Base-by-base conservation (phyloP, 2,797 vertebrate species). In the Epinephelus awoara region DNA sequence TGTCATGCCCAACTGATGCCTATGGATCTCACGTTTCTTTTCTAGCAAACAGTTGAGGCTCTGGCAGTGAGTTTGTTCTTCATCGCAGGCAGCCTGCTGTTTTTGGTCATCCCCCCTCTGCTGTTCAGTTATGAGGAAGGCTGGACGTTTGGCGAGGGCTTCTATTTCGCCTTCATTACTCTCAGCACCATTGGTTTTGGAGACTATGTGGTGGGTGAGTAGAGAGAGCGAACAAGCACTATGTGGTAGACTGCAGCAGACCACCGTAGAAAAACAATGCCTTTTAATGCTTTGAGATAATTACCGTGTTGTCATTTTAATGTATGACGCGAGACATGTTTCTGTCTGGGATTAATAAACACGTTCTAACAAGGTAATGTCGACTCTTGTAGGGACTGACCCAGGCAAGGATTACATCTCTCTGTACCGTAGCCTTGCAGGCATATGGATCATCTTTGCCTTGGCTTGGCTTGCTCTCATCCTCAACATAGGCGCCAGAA, bases 121-220 rank as follows among this genome's bases (percentile, higher is more conserved):
- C 85, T 97, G 82, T 98, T 99, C 95, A 97, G 97, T 88, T 96
- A 96, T 0, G 96, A 97, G 82, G 97, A 98, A 90, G 96, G 94
- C 81, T 99, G 97, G 97, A 96, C 96, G 4, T 96, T 96, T 0
- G 87, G 96, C n/a, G 97, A 98, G 92, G 97, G 96, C 12, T 98
- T 99, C 92, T 99, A 98, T 87, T 99, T 97, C 6, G 93, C 97
- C 72, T 99, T 99, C 91, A 97, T 98, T 90, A 98, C 96, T 2
- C 96, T 99, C 89, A 99, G 97, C 95, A 98, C 97, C 87, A 98
- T 97, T 34, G 97, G 97, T 75, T 99, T 98, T 72, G 97, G 97
- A 65, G 97, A 99, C 92, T 98, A 97, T 27, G 97, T 98, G 51
- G 95, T 98, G 55, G 97, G 97, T 98, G 85, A 90, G 91, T 87